Evolutionary conservation across 2,888 invertebrate species (phyloP), one percentile per base, ranked within the genome.

Genomic region (Limenitis camilla): DNA sequence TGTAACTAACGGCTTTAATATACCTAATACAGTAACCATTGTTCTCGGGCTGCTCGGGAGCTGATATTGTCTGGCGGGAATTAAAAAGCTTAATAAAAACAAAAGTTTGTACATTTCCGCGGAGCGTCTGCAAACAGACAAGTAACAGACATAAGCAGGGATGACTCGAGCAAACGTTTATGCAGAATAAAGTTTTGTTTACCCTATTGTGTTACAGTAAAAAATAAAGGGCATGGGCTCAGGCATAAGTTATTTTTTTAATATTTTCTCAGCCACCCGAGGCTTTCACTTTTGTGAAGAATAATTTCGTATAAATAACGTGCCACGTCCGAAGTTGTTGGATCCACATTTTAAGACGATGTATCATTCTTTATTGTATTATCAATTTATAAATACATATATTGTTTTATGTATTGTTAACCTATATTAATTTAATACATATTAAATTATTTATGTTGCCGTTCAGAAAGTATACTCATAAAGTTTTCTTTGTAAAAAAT

Each of bases 221-320:
- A 76, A 72, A 72, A 67, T 49, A 65, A 66, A 55, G 68, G n/a
- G 68, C 67, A 63, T 67, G 67, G 73, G 76, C 72, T 78, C 72
- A 76, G 75, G 74, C 72, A 74, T 75, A 76, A 78, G 71, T 77
- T 82, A 78, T 81, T 80, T 78, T 78, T 81, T 63, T 81, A 80
- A 78, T 78, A 76, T 81, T 80, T 80, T 74, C 73, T 72, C 60
- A 71, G 72, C 72, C 69, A 73, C 73, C 67, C 61, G 71, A 63
- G 73, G 75, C 71, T 70, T 65, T 63, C 71, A 75, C 78, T 76
- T 78, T 65, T 62, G 76, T 74, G 78, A 64, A 69, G 76, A 76
- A 81, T 81, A 79, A 83, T 81, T 82, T 79, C 71, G 78, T 77
- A 71, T 68, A 71, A 65, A 66, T 70, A 79, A 79, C 81, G 81